phyloP scores from a whole-genome alignment of 2,888 invertebrate species.

The Antheraea yamamai region DNA sequence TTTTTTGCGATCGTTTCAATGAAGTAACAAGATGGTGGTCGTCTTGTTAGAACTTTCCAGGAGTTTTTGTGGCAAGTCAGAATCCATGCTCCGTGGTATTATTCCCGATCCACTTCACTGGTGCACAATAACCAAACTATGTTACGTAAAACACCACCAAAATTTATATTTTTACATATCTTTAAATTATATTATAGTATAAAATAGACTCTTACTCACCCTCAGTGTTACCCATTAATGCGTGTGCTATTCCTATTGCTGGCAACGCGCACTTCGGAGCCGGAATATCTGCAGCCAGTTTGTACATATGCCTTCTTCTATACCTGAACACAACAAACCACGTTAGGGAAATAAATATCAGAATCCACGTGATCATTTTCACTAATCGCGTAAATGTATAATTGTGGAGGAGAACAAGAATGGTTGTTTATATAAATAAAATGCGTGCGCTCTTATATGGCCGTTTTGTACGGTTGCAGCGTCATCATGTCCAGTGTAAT shows the following conservation, averaged over 20 bases:
- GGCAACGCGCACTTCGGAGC: slow-evolving; percentile 43
- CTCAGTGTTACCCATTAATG: slow-evolving; percentile 53
- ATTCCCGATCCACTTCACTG: too few species aligned
- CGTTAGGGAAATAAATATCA: slow-evolving; percentile 41
- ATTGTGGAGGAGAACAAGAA: slow-evolving; percentile 22
- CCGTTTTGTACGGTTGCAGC: neutral
- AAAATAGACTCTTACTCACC: slow-evolving; percentile 41
- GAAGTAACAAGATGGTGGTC: too few species aligned
- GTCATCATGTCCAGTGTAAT: neutral
- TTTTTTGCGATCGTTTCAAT: too few species aligned
- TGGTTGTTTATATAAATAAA: slow-evolving; percentile 27
- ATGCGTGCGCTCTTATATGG: slow-evolving; percentile 19
- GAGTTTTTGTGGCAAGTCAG: too few species aligned
- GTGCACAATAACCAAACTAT: too few species aligned
- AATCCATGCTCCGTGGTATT: too few species aligned
- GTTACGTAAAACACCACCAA: too few species aligned
- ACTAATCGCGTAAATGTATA: slow-evolving; percentile 13
- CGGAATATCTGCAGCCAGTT: slow-evolving; percentile 50
- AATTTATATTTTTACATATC: too few species aligned
- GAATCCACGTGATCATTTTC: slow-evolving; percentile 52
- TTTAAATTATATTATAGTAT: too few species aligned
- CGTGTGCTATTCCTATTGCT: slow-evolving; percentile 55
- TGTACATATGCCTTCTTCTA: slow-evolving; percentile 55
- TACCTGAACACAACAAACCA: slow-evolving; percentile 52
- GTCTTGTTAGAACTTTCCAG: too few species aligned